Evolutionary conservation across 2,888 invertebrate species (phyloP), one percentile per base, ranked within the genome.

Genomic region (Bellardia pandia): DNA sequence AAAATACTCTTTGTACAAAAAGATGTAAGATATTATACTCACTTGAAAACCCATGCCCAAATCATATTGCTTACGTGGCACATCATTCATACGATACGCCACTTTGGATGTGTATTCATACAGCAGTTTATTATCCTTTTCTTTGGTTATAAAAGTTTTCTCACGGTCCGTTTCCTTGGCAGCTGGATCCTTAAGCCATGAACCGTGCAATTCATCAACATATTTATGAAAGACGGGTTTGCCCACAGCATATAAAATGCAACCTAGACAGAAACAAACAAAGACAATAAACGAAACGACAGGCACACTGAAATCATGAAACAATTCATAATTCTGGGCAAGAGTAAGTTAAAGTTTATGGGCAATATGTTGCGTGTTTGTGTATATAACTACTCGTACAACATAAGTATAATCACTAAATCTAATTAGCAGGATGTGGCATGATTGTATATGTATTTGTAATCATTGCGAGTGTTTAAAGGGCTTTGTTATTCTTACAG

Each of bases 201-300:
- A 96, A 2, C 98, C 98, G 91, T 96, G 97, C 23, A 95, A 94
- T 90, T 96, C 96, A 85, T 97, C 96, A 87, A 97, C 96, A 88
- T 95, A 96, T 48, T 97, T 96, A 92, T 98, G 96, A 92, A 97
- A 98, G 0, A 99, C 97, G 0, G 99, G 98, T 91, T 98, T 99
- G 0, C 99, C 99, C 69, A 99, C 97, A 0, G 97, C 97, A 91
- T 98, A 98, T 14, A 99, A 94, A 86, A 97, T 96, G 91, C 98
- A 98, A 93, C 97, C 98, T 97, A 82, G 16, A 69, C 7, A 60
- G 93, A 30, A 78, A 66, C 11, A 45, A 13, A 42, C 4, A 42
- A 56, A 8, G n/a, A 51, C 13, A 79, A 68, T 30, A 16, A 62
- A 77, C 7, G n/a, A 64, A n/a, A 71, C 9, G 14, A 23, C 5